Evolutionary conservation across 2,113 vertebrate genomes (phyloP), one percentile per base, ranked within the genome.

Genomic region (Hiodon tergisus): DNA sequence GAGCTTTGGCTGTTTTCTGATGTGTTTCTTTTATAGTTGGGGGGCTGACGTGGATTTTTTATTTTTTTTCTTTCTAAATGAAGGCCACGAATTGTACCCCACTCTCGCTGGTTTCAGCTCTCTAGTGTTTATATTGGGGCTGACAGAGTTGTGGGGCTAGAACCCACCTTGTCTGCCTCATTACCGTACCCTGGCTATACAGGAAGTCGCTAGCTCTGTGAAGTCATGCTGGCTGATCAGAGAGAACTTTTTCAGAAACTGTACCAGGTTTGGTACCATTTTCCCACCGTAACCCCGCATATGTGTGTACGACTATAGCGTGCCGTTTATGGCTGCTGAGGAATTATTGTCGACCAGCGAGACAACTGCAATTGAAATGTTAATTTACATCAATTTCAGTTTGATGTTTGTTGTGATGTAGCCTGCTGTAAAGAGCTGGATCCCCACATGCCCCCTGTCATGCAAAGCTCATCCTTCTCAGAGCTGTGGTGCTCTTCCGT

Each of bases 11-110:
- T 91, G 85, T 78, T 62, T 84, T 86, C 85, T 81, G 72, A 80
- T 88, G 86, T 89, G 89, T 86, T 87, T 86, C 7, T 91, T 92
- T 91, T 86, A 91, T 86, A 89, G 87, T 89, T 89, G 87, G 78
- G 80, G 61, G 87, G 84, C 86, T 88, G 88, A 89, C 90, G 65
- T 67, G 7, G 59, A 14, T 89, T 88, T 91, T 86, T 90, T 89
- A 89, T 31, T 31, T 31, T 31, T 31, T 31, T 31, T 31, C 31
- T 31, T 31, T 31, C 31, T 31, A 31, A 31, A 31, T 31, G 31
- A 88, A 87, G 90, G 87, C 86, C 83, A 78, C 86, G 80, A 90
- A 89, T 83, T 89, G 85, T 86, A 85, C 63, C 71, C 68, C 13
- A 5, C 60, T 52, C 60, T 63, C 51, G 60, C n/a, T 69, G 69